A percentile compares a stretch with the other conserved stretches of the same genome.
These are phyloP conservation scores for Ephestia elutella DNA, from an alignment of 1,140 invertebrate species.

Conservation along the genomic window DNA sequence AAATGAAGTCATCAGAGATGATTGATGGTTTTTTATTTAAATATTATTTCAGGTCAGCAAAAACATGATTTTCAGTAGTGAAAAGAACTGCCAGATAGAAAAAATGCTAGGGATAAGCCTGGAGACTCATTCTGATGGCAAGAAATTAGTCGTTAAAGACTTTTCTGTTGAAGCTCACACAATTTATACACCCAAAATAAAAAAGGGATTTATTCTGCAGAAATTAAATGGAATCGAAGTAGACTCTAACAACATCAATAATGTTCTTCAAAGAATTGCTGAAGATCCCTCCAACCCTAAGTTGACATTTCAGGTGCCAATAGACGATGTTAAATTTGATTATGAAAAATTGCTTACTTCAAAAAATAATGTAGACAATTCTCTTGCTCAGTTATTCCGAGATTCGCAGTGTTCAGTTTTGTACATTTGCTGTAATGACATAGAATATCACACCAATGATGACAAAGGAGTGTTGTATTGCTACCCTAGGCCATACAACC, in stretches of 20 bases:
- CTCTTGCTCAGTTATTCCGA: slow-evolving; percentile 72
- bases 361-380: slow-evolving; percentile 71
- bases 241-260: slow-evolving; percentile 70
- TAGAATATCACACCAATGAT: slow-evolving; percentile 77
- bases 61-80: slow-evolving; percentile 62
- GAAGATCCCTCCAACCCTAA: slow-evolving; percentile 58
- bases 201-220: slow-evolving; percentile 80
- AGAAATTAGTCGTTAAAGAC: slow-evolving; percentile 79
- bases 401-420: slow-evolving; percentile 77
- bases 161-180: slow-evolving; percentile 80
- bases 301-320: slow-evolving; percentile 50
- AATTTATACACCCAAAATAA: slow-evolving; percentile 77
- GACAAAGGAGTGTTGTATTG: slow-evolving; percentile 80
- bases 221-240: slow-evolving; percentile 80
- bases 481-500: slow-evolving; percentile 77
- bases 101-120: slow-evolving; percentile 80
- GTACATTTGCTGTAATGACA: slow-evolving; percentile 77
- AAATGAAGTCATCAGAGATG: no score
- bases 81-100: slow-evolving; percentile 72
- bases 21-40: no score
- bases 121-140: slow-evolving; percentile 77
- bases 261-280: slow-evolving; percentile 77
- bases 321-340: slow-evolving; percentile 37
- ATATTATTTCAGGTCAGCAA: slow-evolving; percentile 52
- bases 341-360: slow-evolving; percentile 57